Base-by-base conservation (phyloP, 2,113 vertebrate species). In the Microtus pennsylvanicus region DNA sequence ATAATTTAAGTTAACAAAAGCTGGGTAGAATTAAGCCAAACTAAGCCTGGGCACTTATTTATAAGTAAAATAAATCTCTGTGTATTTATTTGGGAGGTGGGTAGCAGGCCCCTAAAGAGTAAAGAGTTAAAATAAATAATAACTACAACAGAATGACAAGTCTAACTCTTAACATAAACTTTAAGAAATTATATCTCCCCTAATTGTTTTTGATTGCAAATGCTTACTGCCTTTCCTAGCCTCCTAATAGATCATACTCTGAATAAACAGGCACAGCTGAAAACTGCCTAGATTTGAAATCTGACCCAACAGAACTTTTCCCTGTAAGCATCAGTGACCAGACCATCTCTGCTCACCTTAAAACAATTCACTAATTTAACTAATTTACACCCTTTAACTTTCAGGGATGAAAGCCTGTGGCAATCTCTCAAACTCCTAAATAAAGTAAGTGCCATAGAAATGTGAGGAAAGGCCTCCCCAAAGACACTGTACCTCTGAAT, bases 401-500 rank as follows among this genome's bases (percentile, higher is more conserved):
- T 70, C 61, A 94, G n/a, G 12, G 55, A 55, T 55, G 52, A 55
- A 72, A 42, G 24, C 12, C 75, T 47, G 26, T 50, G 50, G 12
- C 55, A 65, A 28, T 72, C n/a, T 93, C 93, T 83, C 58, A 35
- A 86, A 85, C n/a, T 45, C 33, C 58, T 81, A 95, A 90, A 81
- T 21, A 91, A 87, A 91, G 90, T 26, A 95, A 10, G 22, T 61
- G 74, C 89, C 38, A 78, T 0, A n/a, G 12, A 95, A 33, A 69
- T 11, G 30, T 30, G 78, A 92, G 61, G 82, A 80, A 89, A 95
- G 91, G 61, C n/a, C 69, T 93, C 87, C 96, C 90, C 85, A 28
- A 87, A 94, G 78, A 95, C 58, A 78, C 35, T 75, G 52, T 98
- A 99, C 99, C 99, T 99, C 99, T 67, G 99, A 99, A 6, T 98